Conservation (phyloP, 1,140 invertebrate species). For the Acromyrmex heyeri region DNA sequence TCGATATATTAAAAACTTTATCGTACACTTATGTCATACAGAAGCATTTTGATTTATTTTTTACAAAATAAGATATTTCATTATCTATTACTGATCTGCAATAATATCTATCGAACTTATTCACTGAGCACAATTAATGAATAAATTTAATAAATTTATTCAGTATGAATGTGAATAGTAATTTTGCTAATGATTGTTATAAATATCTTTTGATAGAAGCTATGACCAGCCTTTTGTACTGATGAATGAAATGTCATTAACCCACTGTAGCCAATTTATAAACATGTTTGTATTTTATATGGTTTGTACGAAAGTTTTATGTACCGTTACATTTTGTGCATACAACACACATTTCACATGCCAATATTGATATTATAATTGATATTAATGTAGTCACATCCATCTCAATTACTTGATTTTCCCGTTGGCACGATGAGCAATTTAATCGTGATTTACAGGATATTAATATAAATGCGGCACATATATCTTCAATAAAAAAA, state of each 20-base stretch:
- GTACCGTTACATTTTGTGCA: not conserved
- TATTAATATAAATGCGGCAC: constrained; percentile 24
- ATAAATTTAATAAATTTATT: not conserved
- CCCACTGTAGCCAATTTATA: not conserved
- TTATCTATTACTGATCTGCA: not conserved
- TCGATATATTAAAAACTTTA: not conserved
- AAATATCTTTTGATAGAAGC: not conserved
- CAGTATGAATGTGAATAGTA: not conserved
- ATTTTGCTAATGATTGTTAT: not conserved
- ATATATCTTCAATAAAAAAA: not conserved
- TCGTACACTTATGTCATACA: not conserved
- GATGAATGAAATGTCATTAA: constrained; percentile 10
- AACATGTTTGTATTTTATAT: not conserved
- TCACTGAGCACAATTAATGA: not conserved
- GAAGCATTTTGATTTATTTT: not conserved
- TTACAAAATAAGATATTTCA: not conserved
- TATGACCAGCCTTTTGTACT: not conserved
- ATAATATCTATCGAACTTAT: not conserved
- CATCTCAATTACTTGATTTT: constrained; percentile 44
- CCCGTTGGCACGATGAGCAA: not conserved
- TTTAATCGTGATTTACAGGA: constrained; percentile 33
- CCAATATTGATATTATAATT: constrained; percentile 27
- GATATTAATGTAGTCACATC: constrained; percentile 37
- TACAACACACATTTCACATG: not conserved
- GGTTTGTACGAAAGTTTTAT: not conserved